Evolutionary conservation across 2,113 vertebrate species (phyloP), one percentile per base, ranked within the genome.

Genomic region (Neofelis nebulosa): DNA sequence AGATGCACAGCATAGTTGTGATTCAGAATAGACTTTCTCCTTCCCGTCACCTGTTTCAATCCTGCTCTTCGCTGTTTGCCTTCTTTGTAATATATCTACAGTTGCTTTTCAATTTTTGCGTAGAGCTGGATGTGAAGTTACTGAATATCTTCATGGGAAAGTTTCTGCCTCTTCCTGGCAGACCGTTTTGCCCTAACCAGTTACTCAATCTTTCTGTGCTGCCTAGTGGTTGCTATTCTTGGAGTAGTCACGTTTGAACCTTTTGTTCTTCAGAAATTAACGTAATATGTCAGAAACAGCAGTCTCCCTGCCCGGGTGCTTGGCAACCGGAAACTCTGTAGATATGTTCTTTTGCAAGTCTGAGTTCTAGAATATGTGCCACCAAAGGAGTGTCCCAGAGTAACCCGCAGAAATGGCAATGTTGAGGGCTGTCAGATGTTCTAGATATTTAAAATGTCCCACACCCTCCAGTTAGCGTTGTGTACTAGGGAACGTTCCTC

Each of bases 201-300:
- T 91, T 93, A 84, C 94, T 96, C 89, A 61, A 1, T 93, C 92
- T 91, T 80, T 89, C 73, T 74, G 14, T 89, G 82, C 76, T 94
- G 96, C 94, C 65, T 92, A 36, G 12, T 1, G 25, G 45, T 71
- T 92, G 65, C 90, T 84, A 8, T 97, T 92, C 66, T 94, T 52
- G 86, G 71, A 94, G 25, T 25, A 73, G 83, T 90, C 66, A 3
- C 31, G 66, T 36, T 94, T 61, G 19, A 68, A 38, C 31, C 71
- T 90, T 95, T 96, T 91, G 79, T 98, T 96, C 95, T 82, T 80
- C 55, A 3, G 69, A 98, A 98, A 96, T 98, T 92, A 96, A 85
- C 21, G 80, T 94, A 87, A 31, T 95, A 61, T 91, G 92, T 94
- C 3, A 11, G 65, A 92, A 92, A 81, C 95, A 38, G 93, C 96